Evolutionary conservation across 2,888 invertebrate species (phyloP), one percentile per base, ranked within the genome.

Genomic region (Ptilodon capucinus): DNA sequence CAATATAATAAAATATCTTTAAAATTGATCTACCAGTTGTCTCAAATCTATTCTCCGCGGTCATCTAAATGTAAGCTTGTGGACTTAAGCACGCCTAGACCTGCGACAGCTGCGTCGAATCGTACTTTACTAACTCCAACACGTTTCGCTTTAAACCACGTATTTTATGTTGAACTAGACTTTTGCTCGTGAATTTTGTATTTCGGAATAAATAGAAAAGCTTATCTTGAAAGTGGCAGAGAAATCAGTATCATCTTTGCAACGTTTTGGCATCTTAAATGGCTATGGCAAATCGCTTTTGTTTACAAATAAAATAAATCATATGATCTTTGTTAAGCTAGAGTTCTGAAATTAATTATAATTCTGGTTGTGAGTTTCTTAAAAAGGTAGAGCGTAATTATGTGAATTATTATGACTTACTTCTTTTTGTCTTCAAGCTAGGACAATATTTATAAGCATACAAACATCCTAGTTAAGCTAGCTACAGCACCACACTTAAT

Each of bases 31-130:
- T 32, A 4, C 8, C 32, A 32, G 32, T 32, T 13, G 32, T 18
- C 35, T 36, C 18, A 16, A 17, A 38, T 38, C 23, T 25, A 25
- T 40, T 40, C 13, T 25, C 40, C 2, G 40, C 9, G 40, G 40
- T 25, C 25, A 25, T 25, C 40, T 25, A 14, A 40, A 40, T 25
- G 40, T 40, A 16, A 23, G 40, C 40, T 25, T 8, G 21, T 16
- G 25, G 14, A 38, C n/a, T 25, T 25, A 40, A 39, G 39, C 13
- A 14, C 40, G 13, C 19, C 23, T 7, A 19, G 18, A 6, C 11
- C n/a, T 19, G 38, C 38, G 19, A 38, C 38, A 25, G 40, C 25
- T 40, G 40, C 25, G 25, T 11, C 40, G 16, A 40, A 40, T 40
- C 16, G 16, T 16, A 25, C 23, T 40, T 40, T 25, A 40, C 25